Conservation (phyloP, 2,113 vertebrate genomes). For the Taurulus bubalis region DNA sequence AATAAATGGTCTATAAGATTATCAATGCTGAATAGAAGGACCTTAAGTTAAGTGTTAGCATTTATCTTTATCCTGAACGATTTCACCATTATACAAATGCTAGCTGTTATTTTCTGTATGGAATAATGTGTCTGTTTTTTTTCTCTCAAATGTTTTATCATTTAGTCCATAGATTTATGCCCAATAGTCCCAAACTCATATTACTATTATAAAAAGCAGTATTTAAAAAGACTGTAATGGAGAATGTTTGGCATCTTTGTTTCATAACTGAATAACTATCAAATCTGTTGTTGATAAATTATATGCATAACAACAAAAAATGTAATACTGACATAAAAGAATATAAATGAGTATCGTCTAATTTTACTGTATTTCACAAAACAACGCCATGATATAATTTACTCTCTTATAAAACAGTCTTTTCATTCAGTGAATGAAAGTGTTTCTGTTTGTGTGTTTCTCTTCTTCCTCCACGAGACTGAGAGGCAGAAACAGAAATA, state of each 20-base stretch:
- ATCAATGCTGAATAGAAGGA: not conserved
- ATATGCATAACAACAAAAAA: no score
- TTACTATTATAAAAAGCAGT: not conserved
- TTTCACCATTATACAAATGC: not conserved
- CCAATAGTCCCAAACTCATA: not conserved
- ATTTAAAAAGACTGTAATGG: not conserved
- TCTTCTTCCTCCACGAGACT: constrained; percentile 12
- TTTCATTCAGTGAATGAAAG: not conserved
- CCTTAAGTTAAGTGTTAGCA: not conserved
- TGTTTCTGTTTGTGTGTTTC: constrained; percentile 17
- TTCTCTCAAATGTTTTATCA: not conserved
- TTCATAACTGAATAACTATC: not conserved
- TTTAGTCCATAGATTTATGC: not conserved
- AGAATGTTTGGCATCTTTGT: not conserved
- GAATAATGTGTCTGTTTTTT: not conserved
- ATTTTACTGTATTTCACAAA: not conserved
- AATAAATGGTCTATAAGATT: not conserved
- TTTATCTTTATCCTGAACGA: not conserved
- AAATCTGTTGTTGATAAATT: no score
- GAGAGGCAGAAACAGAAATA: constrained; percentile 69
- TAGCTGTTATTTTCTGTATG: not conserved
- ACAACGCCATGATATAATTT: not conserved
- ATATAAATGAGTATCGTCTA: not conserved
- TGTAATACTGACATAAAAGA: not conserved
- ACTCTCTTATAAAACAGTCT: not conserved